Percentiles rank a stretch among this genome's conserved stretches.
Evolutionary conservation across 2,113 vertebrate species (phyloP).

Genomic region (Microtus richardsoni): DNA sequence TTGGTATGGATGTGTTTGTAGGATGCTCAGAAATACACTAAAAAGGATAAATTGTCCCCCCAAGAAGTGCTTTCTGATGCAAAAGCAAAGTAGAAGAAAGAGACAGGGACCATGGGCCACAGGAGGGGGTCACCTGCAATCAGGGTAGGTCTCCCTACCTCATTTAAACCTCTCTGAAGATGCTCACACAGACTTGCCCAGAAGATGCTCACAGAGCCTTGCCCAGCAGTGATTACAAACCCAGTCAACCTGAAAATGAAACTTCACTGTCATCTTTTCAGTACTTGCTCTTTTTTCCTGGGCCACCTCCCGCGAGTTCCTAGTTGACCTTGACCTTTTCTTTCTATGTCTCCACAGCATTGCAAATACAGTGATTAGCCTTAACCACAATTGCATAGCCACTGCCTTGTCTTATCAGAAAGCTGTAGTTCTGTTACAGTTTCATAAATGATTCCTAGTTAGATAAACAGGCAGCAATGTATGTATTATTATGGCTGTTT

Average conservation of each 20-base stretch:
- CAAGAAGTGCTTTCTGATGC: background rate
- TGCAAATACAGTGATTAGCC: background rate
- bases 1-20: background rate
- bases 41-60: background rate
- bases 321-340: background rate
- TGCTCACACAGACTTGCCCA: background rate
- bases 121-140: background rate
- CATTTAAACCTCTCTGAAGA: background rate
- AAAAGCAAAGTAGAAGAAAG: background rate
- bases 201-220: background rate
- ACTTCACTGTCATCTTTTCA: background rate
- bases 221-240: background rate
- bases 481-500: background rate
- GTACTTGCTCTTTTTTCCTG: background rate
- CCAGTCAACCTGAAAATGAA: background rate
- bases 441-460: background rate
- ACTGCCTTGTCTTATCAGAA: background rate
- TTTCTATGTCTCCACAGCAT: background rate
- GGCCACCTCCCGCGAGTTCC: background rate
- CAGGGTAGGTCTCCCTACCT: background rate
- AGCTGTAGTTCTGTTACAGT: background rate
- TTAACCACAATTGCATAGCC: background rate
- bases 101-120: background rate
- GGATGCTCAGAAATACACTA: background rate
- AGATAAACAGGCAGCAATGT: background rate